Percentiles rank a stretch among this genome's conserved stretches.
Evolutionary conservation across 1,140 invertebrate genomes (phyloP).

Genomic region (Tachypleus tridentatus): DNA sequence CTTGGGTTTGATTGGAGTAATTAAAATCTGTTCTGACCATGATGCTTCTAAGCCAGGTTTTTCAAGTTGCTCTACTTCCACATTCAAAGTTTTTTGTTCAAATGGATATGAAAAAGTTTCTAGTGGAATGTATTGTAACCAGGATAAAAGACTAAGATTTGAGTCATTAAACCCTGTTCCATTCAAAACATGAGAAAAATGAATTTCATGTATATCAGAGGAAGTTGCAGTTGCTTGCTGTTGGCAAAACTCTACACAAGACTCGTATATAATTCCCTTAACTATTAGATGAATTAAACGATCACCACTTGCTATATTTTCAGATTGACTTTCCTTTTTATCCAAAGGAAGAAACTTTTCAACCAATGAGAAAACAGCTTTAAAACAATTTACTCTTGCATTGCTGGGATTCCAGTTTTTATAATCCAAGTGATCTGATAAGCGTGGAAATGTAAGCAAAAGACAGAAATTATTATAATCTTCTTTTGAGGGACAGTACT

Average conservation of each 20-base stretch:
- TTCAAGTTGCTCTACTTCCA: constrained; percentile 75
- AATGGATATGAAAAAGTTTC: constrained; percentile 88
- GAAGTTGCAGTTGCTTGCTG: constrained; percentile 58
- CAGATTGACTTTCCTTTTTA: constrained; percentile 34
- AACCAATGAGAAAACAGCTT: constrained; percentile 51
- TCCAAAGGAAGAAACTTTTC: constrained; percentile 76
- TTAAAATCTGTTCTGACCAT: constrained; percentile 93
- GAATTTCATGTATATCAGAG: constrained; percentile 38
- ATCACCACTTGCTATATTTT: constrained; percentile 59
- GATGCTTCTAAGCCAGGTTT: constrained; percentile 80
- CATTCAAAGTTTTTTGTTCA: constrained; percentile 78
- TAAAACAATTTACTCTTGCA: constrained; percentile 45
- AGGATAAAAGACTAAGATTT: constrained; percentile 82
- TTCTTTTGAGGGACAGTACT: constrained; percentile 76
- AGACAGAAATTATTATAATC: constrained; percentile 89
- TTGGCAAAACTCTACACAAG: constrained; percentile 92
- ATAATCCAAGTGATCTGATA: constrained; percentile 69
- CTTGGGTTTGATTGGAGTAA: constrained; percentile 90
- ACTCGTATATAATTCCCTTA: constrained; percentile 89
- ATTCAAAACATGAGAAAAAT: constrained; percentile 59
- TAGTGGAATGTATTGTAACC: constrained; percentile 81
- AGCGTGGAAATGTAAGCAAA: constrained; percentile 74
- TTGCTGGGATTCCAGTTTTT: constrained; percentile 82
- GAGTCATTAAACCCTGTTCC: constrained; percentile 64
- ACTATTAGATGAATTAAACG: constrained; percentile 79